These are phyloP conservation scores for Petrolisthes cinctipes DNA, from an alignment of 2,888 invertebrate genomes.

Conservation along the genomic window DNA sequence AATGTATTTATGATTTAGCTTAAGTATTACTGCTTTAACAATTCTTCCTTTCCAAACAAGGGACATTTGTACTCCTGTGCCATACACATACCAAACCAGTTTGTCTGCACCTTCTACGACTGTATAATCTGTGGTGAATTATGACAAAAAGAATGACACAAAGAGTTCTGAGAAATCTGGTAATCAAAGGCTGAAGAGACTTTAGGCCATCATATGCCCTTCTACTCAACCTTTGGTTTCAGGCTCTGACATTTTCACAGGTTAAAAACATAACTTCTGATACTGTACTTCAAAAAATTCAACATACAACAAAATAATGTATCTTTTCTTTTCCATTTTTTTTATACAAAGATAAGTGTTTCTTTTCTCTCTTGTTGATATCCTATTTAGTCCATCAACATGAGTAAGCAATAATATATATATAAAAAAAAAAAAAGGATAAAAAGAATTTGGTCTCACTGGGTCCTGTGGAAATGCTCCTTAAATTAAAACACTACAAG, in stretches of 20 bases:
- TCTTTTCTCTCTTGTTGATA: constrained; percentile 13
- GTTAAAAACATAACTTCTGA: constrained; percentile 12
- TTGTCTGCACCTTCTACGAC: constrained; percentile 25
- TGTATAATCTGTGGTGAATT: constrained; percentile 20
- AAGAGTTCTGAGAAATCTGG: background rate
- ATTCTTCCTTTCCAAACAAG: background rate
- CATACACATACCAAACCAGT: constrained; percentile 31
- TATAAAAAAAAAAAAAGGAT: constrained; percentile 7
- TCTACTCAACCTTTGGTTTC: constrained; percentile 34
- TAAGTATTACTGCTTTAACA: background rate
- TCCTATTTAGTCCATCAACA: constrained; percentile 21
- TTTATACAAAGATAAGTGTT: background rate
- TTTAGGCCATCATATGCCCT: background rate
- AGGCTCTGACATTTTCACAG: constrained; percentile 43
- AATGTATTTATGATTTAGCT: too few species aligned
- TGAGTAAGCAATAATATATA: constrained; percentile 1
- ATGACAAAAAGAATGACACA: constrained; percentile 24
- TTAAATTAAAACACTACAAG: constrained; percentile 57
- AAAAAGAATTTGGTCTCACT: constrained; percentile 39
- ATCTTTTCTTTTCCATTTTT: constrained; percentile 2
- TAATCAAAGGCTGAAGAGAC: background rate
- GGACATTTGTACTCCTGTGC: constrained; percentile 23
- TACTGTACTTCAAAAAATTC: background rate
- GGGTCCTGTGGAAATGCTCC: constrained; percentile 51
- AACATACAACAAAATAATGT: constrained; percentile 11